Evolutionary conservation across 2,797 vertebrate genomes (phyloP).

Genomic region (Eulemur coronatus): DNA sequence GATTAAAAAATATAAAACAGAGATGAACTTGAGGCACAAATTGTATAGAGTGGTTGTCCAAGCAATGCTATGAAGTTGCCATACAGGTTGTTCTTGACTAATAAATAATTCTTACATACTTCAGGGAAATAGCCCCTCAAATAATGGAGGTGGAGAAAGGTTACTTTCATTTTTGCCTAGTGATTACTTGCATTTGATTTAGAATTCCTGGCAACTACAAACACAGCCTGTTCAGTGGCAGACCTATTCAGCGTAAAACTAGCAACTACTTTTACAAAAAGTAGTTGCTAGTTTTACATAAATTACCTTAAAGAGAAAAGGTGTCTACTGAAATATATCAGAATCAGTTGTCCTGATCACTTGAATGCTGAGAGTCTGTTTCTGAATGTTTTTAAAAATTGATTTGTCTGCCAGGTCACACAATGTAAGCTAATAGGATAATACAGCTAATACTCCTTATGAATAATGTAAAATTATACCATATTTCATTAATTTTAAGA

Average conservation of each 20-base stretch:
- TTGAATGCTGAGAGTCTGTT: slow-evolving; percentile 33
- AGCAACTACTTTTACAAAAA: slow-evolving; percentile 27
- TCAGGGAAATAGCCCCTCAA: background rate
- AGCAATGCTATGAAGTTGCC: slow-evolving; percentile 8
- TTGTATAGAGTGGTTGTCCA: background rate
- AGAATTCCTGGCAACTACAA: background rate
- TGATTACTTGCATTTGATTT: slow-evolving; percentile 14
- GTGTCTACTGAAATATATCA: slow-evolving; percentile 10
- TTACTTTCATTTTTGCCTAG: background rate
- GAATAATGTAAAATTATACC: slow-evolving; percentile 27
- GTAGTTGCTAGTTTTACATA: slow-evolving; percentile 8
- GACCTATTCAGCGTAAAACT: background rate
- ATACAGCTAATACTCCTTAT: background rate
- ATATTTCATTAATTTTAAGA: slow-evolving; percentile 40
- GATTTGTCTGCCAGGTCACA: slow-evolving; percentile 21
- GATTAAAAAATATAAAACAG: slow-evolving; percentile 56
- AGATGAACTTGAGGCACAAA: slow-evolving; percentile 7
- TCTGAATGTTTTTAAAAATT: slow-evolving; percentile 32
- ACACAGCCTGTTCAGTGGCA: background rate
- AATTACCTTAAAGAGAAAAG: background rate
- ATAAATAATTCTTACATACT: background rate
- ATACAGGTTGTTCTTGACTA: background rate
- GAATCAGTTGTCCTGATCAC: background rate
- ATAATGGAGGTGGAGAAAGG: background rate
- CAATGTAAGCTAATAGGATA: slow-evolving; percentile 9